Base-by-base conservation (phyloP, 2,797 vertebrate genomes). In the Anomalospiza imberbis region DNA sequence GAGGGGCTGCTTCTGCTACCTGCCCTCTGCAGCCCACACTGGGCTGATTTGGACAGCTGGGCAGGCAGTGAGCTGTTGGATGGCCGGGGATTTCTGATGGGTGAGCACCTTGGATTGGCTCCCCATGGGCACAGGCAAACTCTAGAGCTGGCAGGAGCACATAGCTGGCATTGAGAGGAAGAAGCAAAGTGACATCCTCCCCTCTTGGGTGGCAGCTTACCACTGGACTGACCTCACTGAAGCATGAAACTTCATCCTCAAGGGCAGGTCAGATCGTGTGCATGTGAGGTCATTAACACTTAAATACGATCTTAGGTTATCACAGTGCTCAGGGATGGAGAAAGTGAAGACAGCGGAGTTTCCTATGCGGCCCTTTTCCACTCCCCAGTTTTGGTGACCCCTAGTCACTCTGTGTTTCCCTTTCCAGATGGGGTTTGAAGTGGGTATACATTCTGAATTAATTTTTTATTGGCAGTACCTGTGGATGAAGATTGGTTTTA, bases 241-340 rank as follows among this genome's bases (percentile, higher is more conserved):
- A 83, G 25, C 50, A 20, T 61, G 77, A 89, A 83, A 73, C 72
- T 85, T 60, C 47, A 66, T 81, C 70, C 71, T 78, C 28, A 31
- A 28, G 2, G 24, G 62, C 62, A 72, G 74, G 55, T 93, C 71
- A 75, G 48, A 21, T 75, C 15, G 10, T 63, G n/a, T 68, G 81
- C 0, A 0, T 54, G 40, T 14, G 25, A 50, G 44, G 38, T 62
- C 0, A 0, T 79, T 89, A 40, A 48, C 57, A 26, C 26, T 48
- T 51, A 9, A 74, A 40, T 36, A 22, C 2, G 4, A 6, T 54
- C 44, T 85, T 62, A 25, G 3, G 7, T 44, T 66, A 12, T 67
- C 57, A 17, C 2, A 2, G 24, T 65, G 57, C 53, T 79, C 50
- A 38, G 40, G 32, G 44, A 26, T 42, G 66, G 54, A 58, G 70